A percentile compares a stretch with the other conserved stretches of the same genome.
Conservation (phyloP, 2,888 invertebrate species). For the Chymomyza amoena region DNA sequence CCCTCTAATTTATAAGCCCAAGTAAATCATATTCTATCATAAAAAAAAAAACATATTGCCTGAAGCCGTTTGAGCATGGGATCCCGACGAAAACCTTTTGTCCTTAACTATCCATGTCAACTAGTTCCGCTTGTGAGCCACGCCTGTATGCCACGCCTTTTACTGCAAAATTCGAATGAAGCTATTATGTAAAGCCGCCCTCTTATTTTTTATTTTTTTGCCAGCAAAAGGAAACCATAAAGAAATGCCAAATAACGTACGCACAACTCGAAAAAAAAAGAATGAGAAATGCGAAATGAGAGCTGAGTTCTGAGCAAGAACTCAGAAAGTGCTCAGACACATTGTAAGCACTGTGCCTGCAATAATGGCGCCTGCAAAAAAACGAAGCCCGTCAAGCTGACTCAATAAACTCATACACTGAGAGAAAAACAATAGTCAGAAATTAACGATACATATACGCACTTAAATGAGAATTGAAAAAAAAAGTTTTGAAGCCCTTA, state of each 20-base stretch:
- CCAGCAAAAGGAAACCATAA: slow-evolving; percentile 1
- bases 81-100: not conserved
- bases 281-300: not conserved
- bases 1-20: not conserved
- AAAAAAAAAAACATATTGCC: not conserved
- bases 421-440: not conserved
- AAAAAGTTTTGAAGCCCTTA: too few relatives aligned
- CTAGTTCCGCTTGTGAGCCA: not conserved
- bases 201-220: slow-evolving; percentile 1
- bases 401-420: slow-evolving; percentile 5
- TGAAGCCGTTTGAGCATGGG: not conserved
- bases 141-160: not conserved
- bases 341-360: slow-evolving; percentile 38
- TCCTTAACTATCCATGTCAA: not conserved
- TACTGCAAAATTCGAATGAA: not conserved
- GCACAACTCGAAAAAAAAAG: not conserved
- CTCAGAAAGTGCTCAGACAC: slow-evolving; percentile 33
- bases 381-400: slow-evolving; percentile 4
- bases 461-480: not conserved
- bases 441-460: too few relatives aligned
- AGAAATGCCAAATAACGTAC: slow-evolving; percentile 2
- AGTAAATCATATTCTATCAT: not conserved
- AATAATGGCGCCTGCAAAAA: slow-evolving; percentile 18
- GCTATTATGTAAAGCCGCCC: not conserved
- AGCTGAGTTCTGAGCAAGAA: not conserved